phyloP scores from a whole-genome alignment of 1,140 invertebrate species.

The Grapholita molesta region DNA sequence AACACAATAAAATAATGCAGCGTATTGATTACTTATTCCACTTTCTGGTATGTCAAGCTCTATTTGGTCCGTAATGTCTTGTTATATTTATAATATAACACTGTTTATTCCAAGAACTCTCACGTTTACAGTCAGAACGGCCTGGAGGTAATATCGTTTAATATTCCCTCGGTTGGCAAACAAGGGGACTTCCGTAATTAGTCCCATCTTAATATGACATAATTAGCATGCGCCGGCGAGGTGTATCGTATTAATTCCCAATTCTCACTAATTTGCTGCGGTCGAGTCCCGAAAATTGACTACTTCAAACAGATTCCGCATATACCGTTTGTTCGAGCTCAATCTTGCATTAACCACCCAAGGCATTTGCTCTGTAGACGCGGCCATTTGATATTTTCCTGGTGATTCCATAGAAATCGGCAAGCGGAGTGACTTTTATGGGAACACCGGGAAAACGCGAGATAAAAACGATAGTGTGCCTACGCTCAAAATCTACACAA shows the following conservation, averaged over 20 bases:
- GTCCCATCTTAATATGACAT: slow-evolving; percentile 12
- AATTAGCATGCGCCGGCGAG: slow-evolving; percentile 1
- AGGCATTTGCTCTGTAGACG: neutral
- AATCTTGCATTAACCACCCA: too few species aligned
- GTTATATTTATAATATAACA: too few species aligned
- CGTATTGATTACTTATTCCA: too few species aligned
- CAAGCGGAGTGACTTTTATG: too few species aligned
- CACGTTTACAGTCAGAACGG: neutral
- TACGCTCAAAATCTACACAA: too few species aligned
- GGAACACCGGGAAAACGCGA: too few species aligned
- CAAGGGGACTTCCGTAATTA: slow-evolving; percentile 6
- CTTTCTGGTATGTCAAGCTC: too few species aligned
- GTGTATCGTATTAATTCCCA: slow-evolving; percentile 4
- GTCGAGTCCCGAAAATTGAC: neutral
- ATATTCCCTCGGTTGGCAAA: slow-evolving; percentile 16
- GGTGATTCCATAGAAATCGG: too few species aligned
- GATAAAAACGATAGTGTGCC: too few species aligned
- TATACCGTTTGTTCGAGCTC: neutral
- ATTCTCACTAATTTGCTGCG: slow-evolving; percentile 1
- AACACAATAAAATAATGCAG: too few species aligned
- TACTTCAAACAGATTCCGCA: neutral
- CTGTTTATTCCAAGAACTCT: neutral
- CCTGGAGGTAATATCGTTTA: slow-evolving; percentile 5
- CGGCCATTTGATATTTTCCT: too few species aligned
- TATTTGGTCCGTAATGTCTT: too few species aligned